Evolutionary conservation across 2,113 vertebrate species (phyloP), one percentile per base, ranked within the genome.

Genomic region (Parus major): DNA sequence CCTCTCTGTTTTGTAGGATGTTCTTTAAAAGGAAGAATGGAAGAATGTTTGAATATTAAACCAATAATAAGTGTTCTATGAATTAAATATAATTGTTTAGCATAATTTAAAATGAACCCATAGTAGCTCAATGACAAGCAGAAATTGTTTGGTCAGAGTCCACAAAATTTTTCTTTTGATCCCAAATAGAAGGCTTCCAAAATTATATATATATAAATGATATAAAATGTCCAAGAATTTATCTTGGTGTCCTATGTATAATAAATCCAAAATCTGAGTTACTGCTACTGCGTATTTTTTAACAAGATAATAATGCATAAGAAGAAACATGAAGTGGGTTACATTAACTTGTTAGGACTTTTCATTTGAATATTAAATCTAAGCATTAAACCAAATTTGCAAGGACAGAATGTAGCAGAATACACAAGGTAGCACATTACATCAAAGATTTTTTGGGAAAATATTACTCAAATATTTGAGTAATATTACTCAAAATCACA

Each of bases 361-460:
- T 22, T 69, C 31, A n/a, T 70, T 55, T 31, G 12, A 60, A 72
- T 9, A 13, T 41, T 69, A 79, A 79, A 92, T 35, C 8, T 39
- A 68, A 31, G 5, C 15, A 14, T 56, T 63, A 25, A 73, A 59
- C 3, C 4, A 56, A 17, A 55, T 50, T 72, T 73, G 8, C 33
- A 50, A 82, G 33, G 11, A 39, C 4, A 69, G 15, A 72, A 71
- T 24, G 27, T 6, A 71, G 47, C 7, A 52, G 10, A 64, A 85
- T 50, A 39, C 18, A 33, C 0, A 1, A 79, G 15, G 5, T 15
- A 21, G 33, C 10, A 64, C 2, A 1, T 11, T 41, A 61, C 12
- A 19, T 29, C 35, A 64, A 42, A 63, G 29, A 50, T 57, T 28
- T 27, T 19, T 64, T 21, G 18, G 16, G 42, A 19, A 65, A 23